Percentiles rank a stretch among this genome's conserved stretches.
Conservation (phyloP, 2,888 invertebrate genomes). For the Tuberolachnus salignus region DNA sequence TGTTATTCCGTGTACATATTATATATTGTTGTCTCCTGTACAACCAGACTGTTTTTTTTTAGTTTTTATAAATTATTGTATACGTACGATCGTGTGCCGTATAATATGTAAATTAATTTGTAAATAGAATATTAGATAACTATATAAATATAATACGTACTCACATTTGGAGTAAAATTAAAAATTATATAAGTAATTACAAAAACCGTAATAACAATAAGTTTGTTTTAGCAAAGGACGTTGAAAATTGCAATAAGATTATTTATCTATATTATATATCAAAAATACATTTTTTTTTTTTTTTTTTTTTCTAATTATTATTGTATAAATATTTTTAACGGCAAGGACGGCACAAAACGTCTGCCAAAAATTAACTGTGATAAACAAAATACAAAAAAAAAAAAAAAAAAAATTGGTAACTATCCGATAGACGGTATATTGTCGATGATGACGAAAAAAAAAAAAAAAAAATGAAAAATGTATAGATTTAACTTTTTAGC, state of each 20-base stretch:
- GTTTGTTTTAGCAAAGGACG: conserved; percentile 48
- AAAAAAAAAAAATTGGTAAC: conserved; percentile 17
- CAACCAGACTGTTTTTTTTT: conserved; percentile 54
- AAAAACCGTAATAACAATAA: background rate
- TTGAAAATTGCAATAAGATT: conserved; percentile 50
- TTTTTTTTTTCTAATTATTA: conserved; percentile 24
- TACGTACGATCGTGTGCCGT: conserved; percentile 18
- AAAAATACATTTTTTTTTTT: background rate
- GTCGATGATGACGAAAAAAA: background rate
- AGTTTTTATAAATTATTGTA: conserved; percentile 52
- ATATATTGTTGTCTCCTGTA: conserved; percentile 43
- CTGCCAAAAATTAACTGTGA: conserved; percentile 55
- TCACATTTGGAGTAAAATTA: conserved; percentile 16
- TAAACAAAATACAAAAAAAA: conserved; percentile 37
- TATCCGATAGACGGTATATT: background rate
- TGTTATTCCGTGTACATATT: conserved; percentile 26
- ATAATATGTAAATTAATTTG: conserved; percentile 42
- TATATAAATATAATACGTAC: conserved; percentile 14
- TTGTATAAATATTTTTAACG: conserved; percentile 44
- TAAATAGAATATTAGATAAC: conserved; percentile 23
- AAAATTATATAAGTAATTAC: too few species aligned
- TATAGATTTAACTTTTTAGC: conserved; percentile 36
- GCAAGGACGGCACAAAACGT: background rate
- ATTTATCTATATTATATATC: conserved; percentile 40
- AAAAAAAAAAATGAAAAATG: background rate